These are phyloP conservation scores for Onthophagus sagittarius DNA, from an alignment of 2,888 invertebrate genomes.

Conservation along the genomic window DNA sequence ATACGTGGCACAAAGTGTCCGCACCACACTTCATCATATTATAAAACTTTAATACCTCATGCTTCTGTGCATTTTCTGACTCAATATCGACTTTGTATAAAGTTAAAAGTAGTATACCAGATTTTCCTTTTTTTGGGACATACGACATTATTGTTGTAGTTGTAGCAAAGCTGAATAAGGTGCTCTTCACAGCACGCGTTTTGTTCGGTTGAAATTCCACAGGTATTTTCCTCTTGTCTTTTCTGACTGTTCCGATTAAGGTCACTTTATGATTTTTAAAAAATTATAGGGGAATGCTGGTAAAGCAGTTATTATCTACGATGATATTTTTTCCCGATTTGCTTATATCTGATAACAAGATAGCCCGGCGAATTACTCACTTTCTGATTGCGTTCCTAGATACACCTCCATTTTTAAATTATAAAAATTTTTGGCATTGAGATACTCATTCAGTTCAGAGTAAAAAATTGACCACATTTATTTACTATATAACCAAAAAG, in stretches of 20 bases:
- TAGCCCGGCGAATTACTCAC: conserved; percentile 8
- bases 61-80: conserved; percentile 10
- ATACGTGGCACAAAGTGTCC: conserved; percentile 8
- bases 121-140: conserved; percentile 14
- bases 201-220: too few species aligned
- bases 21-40: conserved; percentile 14
- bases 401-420: conserved; percentile 14
- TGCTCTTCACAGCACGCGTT: too few species aligned
- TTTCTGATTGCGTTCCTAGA: conserved; percentile 11
- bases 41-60: conserved; percentile 16
- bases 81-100: conserved; percentile 17
- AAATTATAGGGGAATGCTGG: conserved; percentile 14
- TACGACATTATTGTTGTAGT: conserved; percentile 31
- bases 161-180: too few species aligned
- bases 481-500: conserved; percentile 1
- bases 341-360: conserved; percentile 13
- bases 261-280: conserved; percentile 2
- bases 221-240: conserved; percentile 19
- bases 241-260: conserved; percentile 15
- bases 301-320: conserved; percentile 20
- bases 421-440: conserved; percentile 8
- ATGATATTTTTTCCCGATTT: conserved; percentile 19
- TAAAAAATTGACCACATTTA: neutral
- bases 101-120: conserved; percentile 10
- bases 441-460: neutral